phyloP scores from a whole-genome alignment of 2,888 invertebrate species.

The Tenodera sinensis region DNA sequence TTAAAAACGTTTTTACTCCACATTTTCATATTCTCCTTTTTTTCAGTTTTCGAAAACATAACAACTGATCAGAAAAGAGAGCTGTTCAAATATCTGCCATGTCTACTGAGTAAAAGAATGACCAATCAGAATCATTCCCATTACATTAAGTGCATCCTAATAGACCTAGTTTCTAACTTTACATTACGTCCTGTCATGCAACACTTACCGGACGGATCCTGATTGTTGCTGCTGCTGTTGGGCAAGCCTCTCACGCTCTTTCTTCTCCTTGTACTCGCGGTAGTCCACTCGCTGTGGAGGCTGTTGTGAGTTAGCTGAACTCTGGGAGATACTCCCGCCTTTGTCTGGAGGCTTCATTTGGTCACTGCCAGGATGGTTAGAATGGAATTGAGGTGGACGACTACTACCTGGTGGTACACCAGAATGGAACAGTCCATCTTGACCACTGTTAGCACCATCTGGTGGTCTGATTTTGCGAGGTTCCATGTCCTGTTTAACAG shows the following conservation, averaged over 20 bases:
- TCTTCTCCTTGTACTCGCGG: slow-evolving; percentile 62
- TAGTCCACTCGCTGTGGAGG: slow-evolving; percentile 42
- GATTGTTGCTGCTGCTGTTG: slow-evolving; percentile 46
- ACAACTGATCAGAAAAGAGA: too few species aligned
- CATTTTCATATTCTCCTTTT: too few species aligned
- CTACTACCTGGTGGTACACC: not conserved
- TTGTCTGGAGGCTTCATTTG: not conserved
- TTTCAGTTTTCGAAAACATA: too few species aligned
- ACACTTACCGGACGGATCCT: not conserved
- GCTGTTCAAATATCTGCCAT: too few species aligned
- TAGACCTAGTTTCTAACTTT: too few species aligned
- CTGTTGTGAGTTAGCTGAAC: not conserved
- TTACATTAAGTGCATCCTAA: too few species aligned
- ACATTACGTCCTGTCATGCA: not conserved
- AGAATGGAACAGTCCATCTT: not conserved
- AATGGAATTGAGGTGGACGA: not conserved
- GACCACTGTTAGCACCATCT: not conserved
- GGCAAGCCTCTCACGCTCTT: slow-evolving; percentile 58
- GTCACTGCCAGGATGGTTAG: not conserved
- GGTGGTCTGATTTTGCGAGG: slow-evolving; percentile 24
- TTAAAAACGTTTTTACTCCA: too few species aligned
- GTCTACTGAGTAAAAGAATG: too few species aligned
- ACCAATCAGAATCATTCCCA: too few species aligned
- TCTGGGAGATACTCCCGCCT: not conserved
- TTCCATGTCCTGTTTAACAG: slow-evolving; percentile 21